These are phyloP conservation scores for Physocephala rufipes DNA, from an alignment of 2,888 invertebrate species.

Conservation along the genomic window DNA sequence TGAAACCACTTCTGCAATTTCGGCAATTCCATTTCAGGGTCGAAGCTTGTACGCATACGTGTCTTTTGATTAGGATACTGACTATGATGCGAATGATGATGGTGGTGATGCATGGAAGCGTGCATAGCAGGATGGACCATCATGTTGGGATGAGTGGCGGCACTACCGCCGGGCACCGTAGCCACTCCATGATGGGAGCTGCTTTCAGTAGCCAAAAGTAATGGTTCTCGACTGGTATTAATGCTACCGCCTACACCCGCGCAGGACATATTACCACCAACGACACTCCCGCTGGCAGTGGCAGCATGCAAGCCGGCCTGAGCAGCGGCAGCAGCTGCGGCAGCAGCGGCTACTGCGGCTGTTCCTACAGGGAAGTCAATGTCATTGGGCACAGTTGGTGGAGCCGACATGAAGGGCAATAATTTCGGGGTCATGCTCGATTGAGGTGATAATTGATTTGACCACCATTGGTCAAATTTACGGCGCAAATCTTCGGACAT, in stretches of 20 bases:
- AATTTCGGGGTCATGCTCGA: constrained; percentile 68
- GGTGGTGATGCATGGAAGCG: constrained; percentile 58
- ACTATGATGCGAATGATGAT: constrained; percentile 67
- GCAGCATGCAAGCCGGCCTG: constrained; percentile 56
- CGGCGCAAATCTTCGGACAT: constrained; percentile 84
- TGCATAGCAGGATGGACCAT: constrained; percentile 78
- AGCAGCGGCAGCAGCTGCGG: constrained; percentile 67
- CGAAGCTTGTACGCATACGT: constrained; percentile 95
- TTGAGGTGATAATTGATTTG: constrained; percentile 75
- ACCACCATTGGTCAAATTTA: constrained; percentile 94
- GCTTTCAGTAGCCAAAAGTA: constrained; percentile 54
- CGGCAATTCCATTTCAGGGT: constrained; percentile 95
- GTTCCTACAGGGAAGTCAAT: constrained; percentile 63
- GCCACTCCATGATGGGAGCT: constrained; percentile 45
- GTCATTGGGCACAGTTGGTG: constrained; percentile 58
- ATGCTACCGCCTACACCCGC: constrained; percentile 46
- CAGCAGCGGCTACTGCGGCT: constrained; percentile 67
- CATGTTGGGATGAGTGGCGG: constrained; percentile 56
- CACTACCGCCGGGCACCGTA: constrained; percentile 44
- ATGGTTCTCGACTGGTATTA: constrained; percentile 54
- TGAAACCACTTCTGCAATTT: constrained; percentile 97
- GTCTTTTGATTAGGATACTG: constrained; percentile 81
- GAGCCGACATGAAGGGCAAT: constrained; percentile 65
- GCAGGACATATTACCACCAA: constrained; percentile 36
- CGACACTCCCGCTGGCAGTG: constrained; percentile 47